These are phyloP conservation scores for Cordilura impudica DNA, from an alignment of 2,888 invertebrate species.

Conservation along the genomic window DNA sequence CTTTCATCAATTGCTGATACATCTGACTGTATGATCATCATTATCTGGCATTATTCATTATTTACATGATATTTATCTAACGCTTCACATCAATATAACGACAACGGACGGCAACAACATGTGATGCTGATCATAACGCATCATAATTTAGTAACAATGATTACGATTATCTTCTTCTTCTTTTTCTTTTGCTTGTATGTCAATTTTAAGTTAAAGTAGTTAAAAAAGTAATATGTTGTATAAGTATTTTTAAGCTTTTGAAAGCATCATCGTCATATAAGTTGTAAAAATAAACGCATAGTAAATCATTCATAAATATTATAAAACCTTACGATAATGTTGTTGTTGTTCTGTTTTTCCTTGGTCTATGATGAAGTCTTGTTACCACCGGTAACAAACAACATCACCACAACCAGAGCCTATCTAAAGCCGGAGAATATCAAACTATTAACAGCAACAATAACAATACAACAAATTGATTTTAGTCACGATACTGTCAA, in stretches of 20 bases:
- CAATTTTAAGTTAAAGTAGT: background rate
- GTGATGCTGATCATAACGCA: constrained; percentile 11
- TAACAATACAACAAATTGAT: constrained; percentile 75
- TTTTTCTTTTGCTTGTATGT: too few species aligned
- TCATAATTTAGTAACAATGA: background rate
- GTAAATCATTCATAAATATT: constrained; percentile 74
- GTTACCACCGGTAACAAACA: constrained; percentile 25
- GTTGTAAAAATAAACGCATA: constrained; percentile 69
- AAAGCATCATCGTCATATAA: background rate
- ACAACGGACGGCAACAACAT: background rate
- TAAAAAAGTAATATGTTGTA: background rate
- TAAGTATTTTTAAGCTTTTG: background rate
- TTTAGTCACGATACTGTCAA: constrained; percentile 77
- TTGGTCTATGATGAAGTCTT: constrained; percentile 35
- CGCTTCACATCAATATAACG: too few species aligned
- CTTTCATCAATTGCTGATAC: background rate
- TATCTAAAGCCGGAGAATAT: constrained; percentile 12
- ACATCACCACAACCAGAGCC: constrained; percentile 39
- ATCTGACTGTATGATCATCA: background rate
- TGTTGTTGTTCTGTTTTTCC: too few species aligned
- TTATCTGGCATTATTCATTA: background rate
- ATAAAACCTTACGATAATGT: constrained; percentile 47
- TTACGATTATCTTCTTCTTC: constrained; percentile 7
- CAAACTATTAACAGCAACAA: constrained; percentile 50
- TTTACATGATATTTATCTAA: background rate